Base-by-base conservation (phyloP, 2,888 invertebrate species). In the Dromius quadrimaculatus region DNA sequence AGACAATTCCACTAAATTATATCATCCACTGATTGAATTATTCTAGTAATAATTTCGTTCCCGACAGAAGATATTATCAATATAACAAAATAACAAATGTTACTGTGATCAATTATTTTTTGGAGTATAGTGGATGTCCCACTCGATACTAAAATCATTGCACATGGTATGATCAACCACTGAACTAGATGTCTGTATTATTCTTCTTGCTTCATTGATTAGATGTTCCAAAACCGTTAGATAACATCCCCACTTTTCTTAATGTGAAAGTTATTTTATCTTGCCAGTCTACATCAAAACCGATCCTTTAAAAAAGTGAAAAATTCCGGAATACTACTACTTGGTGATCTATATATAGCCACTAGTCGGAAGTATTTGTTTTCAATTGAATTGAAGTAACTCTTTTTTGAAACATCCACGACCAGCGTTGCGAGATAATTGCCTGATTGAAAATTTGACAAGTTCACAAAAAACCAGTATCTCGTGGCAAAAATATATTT, bases 261-360 rank as follows among this genome's bases (percentile, higher is more conserved):
- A 2, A 6, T 50, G 9, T 50, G 20, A 20, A 20, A 50, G 20
- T 50, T 50, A 9, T 19, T 9, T 2, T 2, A 20, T 20, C 50
- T 11, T 15, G 11, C 20, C 50, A 50, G 50, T 50, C 22, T 11
- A 50, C n/a, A 20, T 50, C 20, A 2, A 50, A 19, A 50, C 50
- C 50, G 20, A 20, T 19, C 9, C 1, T 50, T 22, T 20, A 50
- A 5, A 50, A 50, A 50, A 6, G 50, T n/a, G 11, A 50, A 6
- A 9, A 20, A 50, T 20, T 19, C 20, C 22, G 50, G 20, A n/a
- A n/a, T 5, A 50, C 50, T 50, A 11, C 20, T 50, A 50, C 50
- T 50, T 20, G 50, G 22, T 17, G 50, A 50, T n/a, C 50, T 19
- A 9, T 50, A 50, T 17, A 50, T 9, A n/a, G 50, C n/a, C n/a